Conservation (phyloP, 2,113 vertebrate genomes). For the Gopherus evgoodei region DNA sequence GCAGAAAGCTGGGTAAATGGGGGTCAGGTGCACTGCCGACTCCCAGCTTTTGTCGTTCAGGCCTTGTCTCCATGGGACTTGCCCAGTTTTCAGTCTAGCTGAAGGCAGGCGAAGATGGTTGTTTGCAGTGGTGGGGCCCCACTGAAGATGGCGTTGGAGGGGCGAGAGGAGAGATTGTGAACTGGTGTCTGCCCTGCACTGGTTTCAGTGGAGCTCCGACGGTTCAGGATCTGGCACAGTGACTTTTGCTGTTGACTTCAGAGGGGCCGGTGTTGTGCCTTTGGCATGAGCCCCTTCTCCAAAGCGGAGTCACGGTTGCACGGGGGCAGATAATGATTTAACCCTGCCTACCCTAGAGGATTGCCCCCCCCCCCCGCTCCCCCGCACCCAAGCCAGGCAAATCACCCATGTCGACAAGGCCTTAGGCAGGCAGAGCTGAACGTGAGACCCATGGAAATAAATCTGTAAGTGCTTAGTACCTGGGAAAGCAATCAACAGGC, state of each 20-base stretch:
- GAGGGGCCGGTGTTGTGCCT: rapidly evolving
- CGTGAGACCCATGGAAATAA: not conserved
- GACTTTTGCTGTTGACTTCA: rapidly evolving
- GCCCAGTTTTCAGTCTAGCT: too few relatives aligned
- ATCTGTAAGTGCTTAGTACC: not conserved
- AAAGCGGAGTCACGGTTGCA: not conserved
- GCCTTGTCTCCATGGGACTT: too few relatives aligned
- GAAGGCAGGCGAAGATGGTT: too few relatives aligned
- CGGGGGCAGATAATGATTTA: not conserved
- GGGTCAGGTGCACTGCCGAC: too few relatives aligned
- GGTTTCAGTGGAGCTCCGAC: not conserved
- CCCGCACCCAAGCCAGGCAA: not conserved
- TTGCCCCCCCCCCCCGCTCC: too few relatives aligned
- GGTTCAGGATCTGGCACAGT: not conserved
- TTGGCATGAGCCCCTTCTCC: not conserved
- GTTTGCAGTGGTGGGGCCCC: not conserved
- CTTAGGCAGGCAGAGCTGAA: not conserved
- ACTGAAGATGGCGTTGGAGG: too few relatives aligned
- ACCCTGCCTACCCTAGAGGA: not conserved
- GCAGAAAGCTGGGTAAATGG: too few relatives aligned
- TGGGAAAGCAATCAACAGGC: not conserved
- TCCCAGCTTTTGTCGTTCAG: too few relatives aligned
- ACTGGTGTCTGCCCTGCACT: too few relatives aligned
- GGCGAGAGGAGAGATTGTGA: not conserved
- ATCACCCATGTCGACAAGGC: not conserved